phyloP scores from a whole-genome alignment of 2,113 vertebrate genomes.

The Arvicanthis niloticus region DNA sequence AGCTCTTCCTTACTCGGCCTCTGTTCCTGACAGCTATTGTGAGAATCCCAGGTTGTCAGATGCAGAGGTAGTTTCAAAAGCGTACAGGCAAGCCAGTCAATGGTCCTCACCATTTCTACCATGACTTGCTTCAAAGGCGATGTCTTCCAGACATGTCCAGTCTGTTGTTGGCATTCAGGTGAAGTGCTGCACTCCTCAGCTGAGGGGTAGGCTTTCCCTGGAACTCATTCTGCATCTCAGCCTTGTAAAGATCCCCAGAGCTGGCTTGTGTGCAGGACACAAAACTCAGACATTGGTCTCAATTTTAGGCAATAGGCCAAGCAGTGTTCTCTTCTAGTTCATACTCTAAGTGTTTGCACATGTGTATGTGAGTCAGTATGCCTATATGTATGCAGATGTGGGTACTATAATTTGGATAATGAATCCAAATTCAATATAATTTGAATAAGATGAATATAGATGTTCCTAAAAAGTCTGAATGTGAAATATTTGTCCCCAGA shows the following conservation, averaged over 20 bases:
- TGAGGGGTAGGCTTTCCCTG: neutral
- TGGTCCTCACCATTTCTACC: slow-evolving; percentile 24
- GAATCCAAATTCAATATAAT: too few species aligned
- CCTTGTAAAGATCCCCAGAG: neutral
- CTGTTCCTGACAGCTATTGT: neutral
- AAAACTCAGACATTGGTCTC: neutral
- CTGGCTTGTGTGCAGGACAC: neutral
- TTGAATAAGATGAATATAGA: too few species aligned
- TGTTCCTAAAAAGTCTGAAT: neutral
- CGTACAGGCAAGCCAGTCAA: slow-evolving; percentile 6
- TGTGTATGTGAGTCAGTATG: neutral
- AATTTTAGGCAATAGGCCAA: neutral
- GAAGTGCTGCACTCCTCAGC: neutral
- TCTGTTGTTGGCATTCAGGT: neutral
- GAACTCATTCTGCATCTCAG: neutral
- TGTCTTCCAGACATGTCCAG: neutral
- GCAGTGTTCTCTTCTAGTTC: neutral
- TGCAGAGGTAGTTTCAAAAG: slow-evolving; percentile 38
- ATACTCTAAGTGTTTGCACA: neutral
- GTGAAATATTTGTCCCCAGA: neutral
- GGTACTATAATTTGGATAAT: neutral
- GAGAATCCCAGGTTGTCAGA: slow-evolving; percentile 12
- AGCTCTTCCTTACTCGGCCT: neutral
- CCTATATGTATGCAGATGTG: neutral
- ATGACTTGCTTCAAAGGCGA: neutral